Percentiles rank a stretch among this genome's conserved stretches.
Conservation (phyloP, 2,113 vertebrate species). For the Ctenomys sociabilis region DNA sequence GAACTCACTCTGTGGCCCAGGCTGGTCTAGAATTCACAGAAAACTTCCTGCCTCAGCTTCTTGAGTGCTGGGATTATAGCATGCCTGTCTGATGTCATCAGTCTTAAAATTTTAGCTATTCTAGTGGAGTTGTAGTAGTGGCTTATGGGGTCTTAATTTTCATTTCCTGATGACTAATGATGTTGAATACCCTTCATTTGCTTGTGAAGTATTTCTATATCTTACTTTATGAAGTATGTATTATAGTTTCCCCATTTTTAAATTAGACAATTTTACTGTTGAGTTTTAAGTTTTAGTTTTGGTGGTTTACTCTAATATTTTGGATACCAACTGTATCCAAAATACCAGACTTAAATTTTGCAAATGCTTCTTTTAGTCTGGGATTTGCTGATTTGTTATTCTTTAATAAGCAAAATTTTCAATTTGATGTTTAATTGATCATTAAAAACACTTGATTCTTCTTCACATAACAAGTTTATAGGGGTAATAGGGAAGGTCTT, state of each 20-base stretch:
- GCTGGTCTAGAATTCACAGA: not conserved
- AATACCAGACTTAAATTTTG: not conserved
- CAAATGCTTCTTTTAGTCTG: slow-evolving; percentile 22
- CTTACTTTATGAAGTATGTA: not conserved
- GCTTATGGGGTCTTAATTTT: slow-evolving; percentile 1
- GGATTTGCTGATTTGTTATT: not conserved
- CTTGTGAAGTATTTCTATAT: not conserved
- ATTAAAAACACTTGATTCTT: not conserved
- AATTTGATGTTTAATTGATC: not conserved
- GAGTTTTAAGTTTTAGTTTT: not conserved
- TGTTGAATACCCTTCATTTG: not conserved
- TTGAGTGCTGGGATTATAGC: not conserved
- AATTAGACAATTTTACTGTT: not conserved
- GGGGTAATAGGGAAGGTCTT: slow-evolving; percentile 87
- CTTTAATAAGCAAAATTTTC: slow-evolving; percentile 15
- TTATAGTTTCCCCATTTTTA: not conserved
- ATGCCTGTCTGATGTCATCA: not conserved
- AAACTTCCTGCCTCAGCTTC: not conserved
- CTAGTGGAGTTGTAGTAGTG: not conserved
- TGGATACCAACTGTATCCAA: not conserved
- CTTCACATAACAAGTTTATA: slow-evolving; percentile 93
- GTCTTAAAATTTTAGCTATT: not conserved
- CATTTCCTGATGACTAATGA: not conserved
- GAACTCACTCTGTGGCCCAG: not conserved
- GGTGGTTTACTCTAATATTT: not conserved